These are phyloP conservation scores for Montipora efflorescens DNA, from an alignment of 64 coral and sea anemone genomes.

Conservation along the genomic window DNA sequence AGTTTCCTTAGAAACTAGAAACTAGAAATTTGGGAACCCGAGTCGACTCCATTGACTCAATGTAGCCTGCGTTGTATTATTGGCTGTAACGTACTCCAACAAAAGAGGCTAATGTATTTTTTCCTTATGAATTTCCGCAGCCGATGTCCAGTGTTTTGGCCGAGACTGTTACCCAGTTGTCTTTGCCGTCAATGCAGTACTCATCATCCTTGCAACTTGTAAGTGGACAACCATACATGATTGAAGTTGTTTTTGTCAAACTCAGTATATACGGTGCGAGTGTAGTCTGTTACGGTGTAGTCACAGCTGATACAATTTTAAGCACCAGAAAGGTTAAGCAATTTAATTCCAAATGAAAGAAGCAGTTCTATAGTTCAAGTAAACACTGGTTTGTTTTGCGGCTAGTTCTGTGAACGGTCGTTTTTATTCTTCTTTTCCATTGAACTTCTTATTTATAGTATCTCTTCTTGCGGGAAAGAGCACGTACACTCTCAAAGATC, in stretches of 20 bases:
- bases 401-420: no score
- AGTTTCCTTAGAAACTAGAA: no score
- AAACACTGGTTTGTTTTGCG: no score
- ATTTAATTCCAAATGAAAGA: no score
- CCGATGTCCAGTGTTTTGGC: conserved; percentile 84
- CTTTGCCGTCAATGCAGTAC: conserved; percentile 80
- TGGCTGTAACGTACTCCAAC: not conserved
- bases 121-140: conserved; percentile 1
- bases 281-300: no score
- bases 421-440: not conserved
- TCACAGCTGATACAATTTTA: no score
- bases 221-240: conserved; percentile 16
- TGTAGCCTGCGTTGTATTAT: not conserved
- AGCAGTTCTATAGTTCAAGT: no score
- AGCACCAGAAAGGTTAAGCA: no score
- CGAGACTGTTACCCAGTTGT: conserved; percentile 86
- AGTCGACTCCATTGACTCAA: no score
- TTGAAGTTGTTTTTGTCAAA: not conserved
- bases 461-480: conserved; percentile 69
- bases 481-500: conserved; percentile 70
- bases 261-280: not conserved
- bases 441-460: conserved; percentile 44
- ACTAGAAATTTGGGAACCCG: no score
- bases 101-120: not conserved
- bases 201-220: conserved; percentile 82